phyloP scores from a whole-genome alignment of 2,888 invertebrate genomes.

The Polydrusus tereticollis region DNA sequence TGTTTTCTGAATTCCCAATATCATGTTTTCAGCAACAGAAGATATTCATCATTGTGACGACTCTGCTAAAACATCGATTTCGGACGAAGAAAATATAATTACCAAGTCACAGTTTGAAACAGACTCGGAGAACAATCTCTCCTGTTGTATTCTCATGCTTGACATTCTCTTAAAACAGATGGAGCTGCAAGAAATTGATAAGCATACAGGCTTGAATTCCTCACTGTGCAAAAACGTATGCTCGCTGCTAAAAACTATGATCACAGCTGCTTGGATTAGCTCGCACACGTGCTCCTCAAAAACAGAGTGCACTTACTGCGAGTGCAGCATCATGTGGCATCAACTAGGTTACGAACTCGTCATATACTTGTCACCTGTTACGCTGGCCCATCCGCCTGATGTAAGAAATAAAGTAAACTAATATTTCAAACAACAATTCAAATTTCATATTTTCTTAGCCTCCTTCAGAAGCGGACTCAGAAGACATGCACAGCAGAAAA shows the following conservation, averaged over 20 bases:
- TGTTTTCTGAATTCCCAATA: neutral
- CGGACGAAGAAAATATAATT: conserved; percentile 76
- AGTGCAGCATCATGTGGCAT: conserved; percentile 94
- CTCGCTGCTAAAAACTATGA: conserved; percentile 81
- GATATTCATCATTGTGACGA: conserved; percentile 62
- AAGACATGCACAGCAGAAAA: conserved; percentile 76
- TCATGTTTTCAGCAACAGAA: conserved; percentile 36
- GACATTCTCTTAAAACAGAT: conserved; percentile 96
- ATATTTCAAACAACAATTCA: neutral
- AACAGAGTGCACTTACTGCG: conserved; percentile 91
- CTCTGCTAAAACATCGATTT: conserved; percentile 77
- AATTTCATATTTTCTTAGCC: conserved; percentile 64
- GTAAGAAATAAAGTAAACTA: conserved; percentile 71
- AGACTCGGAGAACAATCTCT: conserved; percentile 84
- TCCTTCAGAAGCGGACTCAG: conserved; percentile 75
- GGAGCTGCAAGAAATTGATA: conserved; percentile 88
- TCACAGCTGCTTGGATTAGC: conserved; percentile 80
- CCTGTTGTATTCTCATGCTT: conserved; percentile 96
- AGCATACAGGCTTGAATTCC: conserved; percentile 83
- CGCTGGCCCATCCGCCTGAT: conserved; percentile 81
- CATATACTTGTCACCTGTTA: conserved; percentile 82
- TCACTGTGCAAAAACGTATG: conserved; percentile 81
- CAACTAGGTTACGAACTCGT: conserved; percentile 87
- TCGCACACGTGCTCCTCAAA: conserved; percentile 73
- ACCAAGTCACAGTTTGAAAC: conserved; percentile 77